Conservation (phyloP, 2,797 vertebrate species). For the Carapus acus region DNA sequence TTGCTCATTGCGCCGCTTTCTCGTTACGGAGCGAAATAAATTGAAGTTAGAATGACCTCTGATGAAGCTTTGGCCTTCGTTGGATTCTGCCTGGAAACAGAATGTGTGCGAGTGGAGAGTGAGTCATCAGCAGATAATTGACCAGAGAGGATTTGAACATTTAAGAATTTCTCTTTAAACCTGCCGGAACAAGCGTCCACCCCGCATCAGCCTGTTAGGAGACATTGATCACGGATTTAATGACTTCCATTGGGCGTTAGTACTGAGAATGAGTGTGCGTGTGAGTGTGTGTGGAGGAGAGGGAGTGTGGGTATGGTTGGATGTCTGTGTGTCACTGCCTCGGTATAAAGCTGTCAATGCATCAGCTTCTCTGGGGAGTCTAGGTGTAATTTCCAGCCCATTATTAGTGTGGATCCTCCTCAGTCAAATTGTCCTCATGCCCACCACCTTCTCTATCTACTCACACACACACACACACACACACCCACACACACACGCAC, state of each 20-base stretch:
- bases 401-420: constrained; percentile 59
- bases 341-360: constrained; percentile 35
- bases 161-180: constrained; percentile 41
- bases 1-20: too few relatives aligned
- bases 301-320: constrained; percentile 19
- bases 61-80: constrained; percentile 49
- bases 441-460: constrained; percentile 17
- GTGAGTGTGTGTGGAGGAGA: constrained; percentile 8
- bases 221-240: constrained; percentile 64
- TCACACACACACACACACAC: neutral
- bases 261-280: constrained; percentile 31
- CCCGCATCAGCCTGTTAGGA: constrained; percentile 62
- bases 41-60: constrained; percentile 46
- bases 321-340: neutral
- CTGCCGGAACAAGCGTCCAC: constrained; percentile 42
- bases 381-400: constrained; percentile 60
- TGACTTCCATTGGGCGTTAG: constrained; percentile 55
- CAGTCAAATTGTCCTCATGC: constrained; percentile 40
- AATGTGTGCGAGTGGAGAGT: constrained; percentile 28
- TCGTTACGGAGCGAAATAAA: too few relatives aligned
- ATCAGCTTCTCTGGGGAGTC: constrained; percentile 49
- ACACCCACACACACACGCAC: neutral
- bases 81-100: constrained; percentile 51
- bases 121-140: constrained; percentile 48
- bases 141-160: constrained; percentile 40